A percentile compares a stretch with the other conserved stretches of the same genome.
These are phyloP conservation scores for Callyntrura guangdongensis DNA, from an alignment of 2,888 invertebrate genomes.

Conservation along the genomic window DNA sequence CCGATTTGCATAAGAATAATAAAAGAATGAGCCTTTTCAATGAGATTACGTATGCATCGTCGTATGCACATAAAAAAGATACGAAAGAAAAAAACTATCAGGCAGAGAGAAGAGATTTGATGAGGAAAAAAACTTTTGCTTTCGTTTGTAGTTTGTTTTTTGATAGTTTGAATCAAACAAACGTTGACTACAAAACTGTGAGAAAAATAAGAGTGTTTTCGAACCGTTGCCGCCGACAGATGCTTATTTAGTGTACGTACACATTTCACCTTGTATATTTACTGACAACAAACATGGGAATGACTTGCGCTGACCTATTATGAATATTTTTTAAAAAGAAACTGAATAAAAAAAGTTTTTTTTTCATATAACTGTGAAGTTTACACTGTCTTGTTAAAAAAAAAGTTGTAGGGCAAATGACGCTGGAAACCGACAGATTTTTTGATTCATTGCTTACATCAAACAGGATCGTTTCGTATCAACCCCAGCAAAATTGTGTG, in stretches of 20 bases:
- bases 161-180: constrained; percentile 2
- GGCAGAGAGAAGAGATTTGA: background rate
- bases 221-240: constrained; percentile 31
- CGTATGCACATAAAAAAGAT: constrained; percentile 52
- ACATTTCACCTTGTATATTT: constrained; percentile 39
- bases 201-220: constrained; percentile 61
- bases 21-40: constrained; percentile 71
- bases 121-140: constrained; percentile 39
- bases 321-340: background rate
- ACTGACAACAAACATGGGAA: constrained; percentile 59
- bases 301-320: constrained; percentile 7
- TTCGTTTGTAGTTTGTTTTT: constrained; percentile 41
- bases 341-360: background rate
- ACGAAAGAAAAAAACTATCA: constrained; percentile 51
- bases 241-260: background rate
- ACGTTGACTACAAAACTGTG: constrained; percentile 50
- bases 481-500: background rate
- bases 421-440: constrained; percentile 26
- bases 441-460: constrained; percentile 12
- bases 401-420: constrained; percentile 22
- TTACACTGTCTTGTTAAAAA: constrained; percentile 61
- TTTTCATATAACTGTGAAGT: constrained; percentile 30
- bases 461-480: background rate
- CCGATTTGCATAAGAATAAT: constrained; percentile 79
- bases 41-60: constrained; percentile 74